These are phyloP conservation scores for Drosophila seclusa DNA, from an alignment of 2,888 invertebrate genomes.

Conservation along the genomic window DNA sequence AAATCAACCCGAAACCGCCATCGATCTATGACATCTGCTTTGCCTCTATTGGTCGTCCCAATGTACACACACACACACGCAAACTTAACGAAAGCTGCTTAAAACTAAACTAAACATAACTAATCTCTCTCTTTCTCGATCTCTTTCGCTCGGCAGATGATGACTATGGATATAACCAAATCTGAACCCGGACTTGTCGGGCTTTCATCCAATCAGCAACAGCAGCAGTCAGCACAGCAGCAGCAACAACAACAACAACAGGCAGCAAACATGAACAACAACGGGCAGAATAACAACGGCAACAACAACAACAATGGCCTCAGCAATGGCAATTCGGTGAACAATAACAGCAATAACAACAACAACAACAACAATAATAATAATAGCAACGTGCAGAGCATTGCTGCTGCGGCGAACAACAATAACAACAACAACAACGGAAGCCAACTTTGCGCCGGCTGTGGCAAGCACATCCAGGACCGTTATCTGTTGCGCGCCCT, in stretches of 20 bases:
- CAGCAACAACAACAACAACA: constrained; percentile 64
- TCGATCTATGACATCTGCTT: background rate
- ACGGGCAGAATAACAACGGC: constrained; percentile 54
- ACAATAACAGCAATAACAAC: constrained; percentile 63
- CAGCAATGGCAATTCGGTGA: constrained; percentile 63
- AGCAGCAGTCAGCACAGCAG: constrained; percentile 38
- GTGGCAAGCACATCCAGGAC: constrained; percentile 97
- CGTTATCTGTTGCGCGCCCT: constrained; percentile 95
- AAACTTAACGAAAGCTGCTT: background rate
- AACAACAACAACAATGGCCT: constrained; percentile 60
- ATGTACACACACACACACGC: constrained; percentile 17
- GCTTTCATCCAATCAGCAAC: constrained; percentile 81
- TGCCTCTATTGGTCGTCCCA: background rate
- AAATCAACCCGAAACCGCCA: background rate
- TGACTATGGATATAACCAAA: constrained; percentile 96
- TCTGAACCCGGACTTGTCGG: constrained; percentile 87
- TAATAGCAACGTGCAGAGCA: constrained; percentile 70
- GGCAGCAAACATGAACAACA: constrained; percentile 62
- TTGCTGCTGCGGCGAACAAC: constrained; percentile 74
- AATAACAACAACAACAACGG: constrained; percentile 82
- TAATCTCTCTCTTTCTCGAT: constrained; percentile 1
- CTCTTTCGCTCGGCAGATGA: constrained; percentile 85
- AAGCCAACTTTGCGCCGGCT: constrained; percentile 95
- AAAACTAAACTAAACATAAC: background rate
- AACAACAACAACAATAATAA: constrained; percentile 48